Evolutionary conservation across 1,140 invertebrate genomes (phyloP).

Genomic region (Trichonephila clavata): DNA sequence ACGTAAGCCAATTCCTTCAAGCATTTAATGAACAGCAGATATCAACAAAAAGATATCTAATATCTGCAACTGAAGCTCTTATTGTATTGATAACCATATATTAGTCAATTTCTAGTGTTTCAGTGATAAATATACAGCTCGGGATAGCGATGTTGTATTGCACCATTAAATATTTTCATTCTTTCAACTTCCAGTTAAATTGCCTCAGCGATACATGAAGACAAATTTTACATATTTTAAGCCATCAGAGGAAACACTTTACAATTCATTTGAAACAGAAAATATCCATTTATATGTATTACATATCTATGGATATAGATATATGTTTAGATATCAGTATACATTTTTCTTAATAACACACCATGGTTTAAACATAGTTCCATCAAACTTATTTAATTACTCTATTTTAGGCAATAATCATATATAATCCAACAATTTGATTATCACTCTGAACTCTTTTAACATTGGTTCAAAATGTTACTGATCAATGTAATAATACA

Average conservation of each 20-base stretch:
- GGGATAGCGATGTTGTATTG: not conserved
- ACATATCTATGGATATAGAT: not conserved
- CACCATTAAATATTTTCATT: not conserved
- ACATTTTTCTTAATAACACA: constrained; percentile 4
- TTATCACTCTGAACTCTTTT: constrained; percentile 26
- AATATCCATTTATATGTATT: not conserved
- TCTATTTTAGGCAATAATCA: constrained; percentile 7
- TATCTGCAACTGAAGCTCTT: not conserved
- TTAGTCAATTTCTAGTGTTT: not conserved
- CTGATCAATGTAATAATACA: not conserved
- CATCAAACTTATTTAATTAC: constrained; percentile 10
- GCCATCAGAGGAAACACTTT: not conserved
- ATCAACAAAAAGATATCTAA: no score
- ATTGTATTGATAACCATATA: not conserved
- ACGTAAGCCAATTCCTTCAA: no score
- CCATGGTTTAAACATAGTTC: not conserved
- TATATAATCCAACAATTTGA: not conserved
- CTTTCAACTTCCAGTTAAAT: not conserved
- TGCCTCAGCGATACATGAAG: not conserved
- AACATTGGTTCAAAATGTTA: constrained; percentile 35
- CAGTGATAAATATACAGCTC: not conserved
- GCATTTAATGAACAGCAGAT: no score
- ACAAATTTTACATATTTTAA: not conserved
- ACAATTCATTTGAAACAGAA: not conserved
- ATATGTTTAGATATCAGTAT: constrained; percentile 15